phyloP scores from a whole-genome alignment of 2,797 vertebrate species.

The Mastacembelus armatus region DNA sequence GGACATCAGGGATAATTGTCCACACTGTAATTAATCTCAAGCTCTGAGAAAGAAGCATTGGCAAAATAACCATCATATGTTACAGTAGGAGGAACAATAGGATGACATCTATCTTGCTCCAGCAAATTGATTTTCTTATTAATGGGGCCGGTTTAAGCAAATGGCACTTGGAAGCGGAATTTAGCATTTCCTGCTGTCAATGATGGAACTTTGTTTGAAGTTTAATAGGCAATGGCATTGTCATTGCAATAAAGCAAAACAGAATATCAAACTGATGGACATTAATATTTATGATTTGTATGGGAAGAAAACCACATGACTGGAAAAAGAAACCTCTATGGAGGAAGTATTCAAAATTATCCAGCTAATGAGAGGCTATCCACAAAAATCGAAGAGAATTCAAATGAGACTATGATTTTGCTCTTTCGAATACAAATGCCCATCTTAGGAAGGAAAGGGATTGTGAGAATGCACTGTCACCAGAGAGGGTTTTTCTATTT shows the following conservation, averaged over 20 bases:
- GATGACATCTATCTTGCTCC: slow-evolving; percentile 56
- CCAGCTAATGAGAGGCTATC: slow-evolving; percentile 59
- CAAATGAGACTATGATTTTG: slow-evolving; percentile 45
- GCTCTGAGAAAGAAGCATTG: slow-evolving; percentile 30
- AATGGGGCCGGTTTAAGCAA: slow-evolving; percentile 53
- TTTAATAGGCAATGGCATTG: slow-evolving; percentile 49
- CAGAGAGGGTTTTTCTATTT: slow-evolving; percentile 9
- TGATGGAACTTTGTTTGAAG: slow-evolving; percentile 44
- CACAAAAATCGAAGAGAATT: slow-evolving; percentile 45
- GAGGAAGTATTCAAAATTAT: slow-evolving; percentile 47
- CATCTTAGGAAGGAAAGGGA: slow-evolving; percentile 21
- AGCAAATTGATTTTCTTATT: slow-evolving; percentile 69
- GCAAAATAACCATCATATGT: slow-evolving; percentile 49
- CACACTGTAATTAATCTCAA: slow-evolving; percentile 58
- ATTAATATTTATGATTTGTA: slow-evolving; percentile 70
- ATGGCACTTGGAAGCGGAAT: slow-evolving; percentile 62
- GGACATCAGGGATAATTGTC: slow-evolving; percentile 35
- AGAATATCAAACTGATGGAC: slow-evolving; percentile 52
- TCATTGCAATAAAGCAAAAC: slow-evolving; percentile 48
- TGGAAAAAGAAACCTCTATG: slow-evolving; percentile 63
- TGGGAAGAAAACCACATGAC: slow-evolving; percentile 51
- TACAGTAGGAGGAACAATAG: slow-evolving; percentile 56
- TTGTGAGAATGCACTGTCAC: slow-evolving; percentile 45
- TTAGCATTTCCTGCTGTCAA: slow-evolving; percentile 38
- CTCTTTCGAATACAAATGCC: slow-evolving; percentile 25